Conservation (phyloP, 2,888 invertebrate genomes). For the Apodemia zela region DNA sequence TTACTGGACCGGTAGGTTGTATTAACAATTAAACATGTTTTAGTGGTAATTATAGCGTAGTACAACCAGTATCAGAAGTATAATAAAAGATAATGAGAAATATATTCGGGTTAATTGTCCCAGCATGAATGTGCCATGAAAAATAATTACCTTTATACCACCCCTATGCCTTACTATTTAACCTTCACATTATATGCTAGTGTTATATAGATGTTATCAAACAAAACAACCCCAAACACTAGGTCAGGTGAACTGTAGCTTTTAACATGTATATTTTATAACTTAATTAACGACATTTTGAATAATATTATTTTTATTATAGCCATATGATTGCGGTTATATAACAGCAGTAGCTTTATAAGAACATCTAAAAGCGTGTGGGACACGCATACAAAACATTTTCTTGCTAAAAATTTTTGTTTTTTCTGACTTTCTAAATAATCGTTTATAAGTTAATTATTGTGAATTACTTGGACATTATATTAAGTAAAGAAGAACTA, state of each 20-base stretch:
- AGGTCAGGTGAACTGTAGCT: conserved; percentile 22
- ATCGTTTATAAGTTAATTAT: too few relatives aligned
- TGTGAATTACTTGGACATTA: too few relatives aligned
- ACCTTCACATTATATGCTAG: conserved; percentile 28
- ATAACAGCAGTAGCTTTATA: neutral
- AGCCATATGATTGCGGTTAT: neutral
- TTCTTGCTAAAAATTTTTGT: neutral
- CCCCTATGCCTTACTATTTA: conserved; percentile 31
- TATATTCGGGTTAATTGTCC: conserved; percentile 36
- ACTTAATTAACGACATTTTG: conserved; percentile 13
- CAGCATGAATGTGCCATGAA: conserved; percentile 32
- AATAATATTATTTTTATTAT: conserved; percentile 11
- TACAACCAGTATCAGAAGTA: conserved; percentile 33
- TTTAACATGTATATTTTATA: conserved; percentile 11
- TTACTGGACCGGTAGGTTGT: neutral
- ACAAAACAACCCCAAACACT: conserved; percentile 29
- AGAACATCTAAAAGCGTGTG: neutral
- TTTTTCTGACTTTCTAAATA: too few relatives aligned
- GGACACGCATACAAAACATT: neutral
- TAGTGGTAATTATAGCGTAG: conserved; percentile 30
- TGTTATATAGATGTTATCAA: conserved; percentile 32
- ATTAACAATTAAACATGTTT: conserved; percentile 29
- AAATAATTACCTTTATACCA: conserved; percentile 30
- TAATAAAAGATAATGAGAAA: conserved; percentile 37
- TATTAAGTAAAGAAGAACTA: too few relatives aligned